Base-by-base conservation (phyloP, 1,140 invertebrate species). In the Aphaenogaster floridana region DNA sequence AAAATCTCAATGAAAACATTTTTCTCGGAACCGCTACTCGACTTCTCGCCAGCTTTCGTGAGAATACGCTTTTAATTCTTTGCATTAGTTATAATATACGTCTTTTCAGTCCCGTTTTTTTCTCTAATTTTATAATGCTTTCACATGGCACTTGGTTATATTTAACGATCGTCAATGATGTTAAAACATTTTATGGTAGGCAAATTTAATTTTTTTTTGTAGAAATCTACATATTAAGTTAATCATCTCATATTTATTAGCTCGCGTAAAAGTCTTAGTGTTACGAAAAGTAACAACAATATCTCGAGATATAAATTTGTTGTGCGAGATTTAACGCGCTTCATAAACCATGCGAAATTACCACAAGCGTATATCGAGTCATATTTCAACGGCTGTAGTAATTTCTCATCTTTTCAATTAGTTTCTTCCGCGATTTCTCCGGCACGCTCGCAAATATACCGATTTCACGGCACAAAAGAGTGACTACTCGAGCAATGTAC, bases 1-100 rank as follows among this genome's bases (percentile, higher is more conserved):
- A 74, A 83, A 83, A 74, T 84, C 69, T 74, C 80, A 45, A 84
- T 84, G 54, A 84, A 76, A 84, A 50, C 57, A 34, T 50, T 74
- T 61, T 76, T 61, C 80, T 78, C 78, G 79, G 45, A 34, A 69
- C 79, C 50, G 45, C 79, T 28, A 54, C 78, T 80, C 63, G 28
- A 52, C 64, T 52, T 50, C n/a, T 80, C 48, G 76, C 57, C 42
- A 63, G 66, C 48, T 72, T 71, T 57, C 52, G 50, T 13, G 36
- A 54, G 79, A 57, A 81, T 71, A 57, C 50, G 79, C 21, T 72
- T 50, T 69, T 81, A 72, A 81, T 57, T 39, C 63, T 54, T 45
- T 57, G 79, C 79, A 57, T 81, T 81, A 71, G 45, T 72, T 71
- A 71, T 28, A 69, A 71, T 71, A 64, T 7, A 64, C 59, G 15